Evolutionary conservation across 2,113 vertebrate genomes (phyloP).

Genomic region (Arvicanthis niloticus): DNA sequence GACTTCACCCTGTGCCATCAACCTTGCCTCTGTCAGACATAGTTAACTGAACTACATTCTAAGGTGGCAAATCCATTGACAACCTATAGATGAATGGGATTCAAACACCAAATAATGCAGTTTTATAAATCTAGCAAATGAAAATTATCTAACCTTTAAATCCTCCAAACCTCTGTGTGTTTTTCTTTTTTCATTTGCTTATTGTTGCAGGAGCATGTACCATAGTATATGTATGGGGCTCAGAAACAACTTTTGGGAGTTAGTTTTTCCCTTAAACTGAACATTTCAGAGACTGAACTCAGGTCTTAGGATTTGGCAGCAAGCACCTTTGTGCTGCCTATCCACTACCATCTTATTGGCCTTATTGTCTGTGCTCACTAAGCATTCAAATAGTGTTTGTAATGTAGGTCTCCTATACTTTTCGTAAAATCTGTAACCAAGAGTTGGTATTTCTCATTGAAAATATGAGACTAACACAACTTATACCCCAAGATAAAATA

Average conservation of each 20-base stretch:
- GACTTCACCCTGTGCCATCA: neutral
- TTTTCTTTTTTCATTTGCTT: neutral
- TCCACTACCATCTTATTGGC: too few species aligned
- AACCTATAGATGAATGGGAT: neutral
- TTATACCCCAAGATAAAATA: neutral
- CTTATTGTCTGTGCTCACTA: neutral
- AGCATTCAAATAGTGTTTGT: neutral
- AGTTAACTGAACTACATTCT: neutral
- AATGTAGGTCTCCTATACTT: neutral
- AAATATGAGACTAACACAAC: neutral
- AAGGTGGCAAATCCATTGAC: neutral
- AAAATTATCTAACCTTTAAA: neutral
- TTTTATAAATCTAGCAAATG: neutral
- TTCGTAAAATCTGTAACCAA: neutral
- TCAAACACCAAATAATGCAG: neutral
- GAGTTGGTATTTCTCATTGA: neutral
- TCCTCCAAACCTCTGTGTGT: neutral
- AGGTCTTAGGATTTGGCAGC: too few species aligned
- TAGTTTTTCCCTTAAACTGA: neutral
- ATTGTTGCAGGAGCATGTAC: too few species aligned
- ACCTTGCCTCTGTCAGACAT: neutral
- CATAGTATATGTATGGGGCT: neutral
- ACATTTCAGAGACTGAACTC: neutral
- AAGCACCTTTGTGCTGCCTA: too few species aligned
- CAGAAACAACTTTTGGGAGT: neutral